Evolutionary conservation across 2,888 invertebrate species (phyloP).

Genomic region (Eledona agricola): DNA sequence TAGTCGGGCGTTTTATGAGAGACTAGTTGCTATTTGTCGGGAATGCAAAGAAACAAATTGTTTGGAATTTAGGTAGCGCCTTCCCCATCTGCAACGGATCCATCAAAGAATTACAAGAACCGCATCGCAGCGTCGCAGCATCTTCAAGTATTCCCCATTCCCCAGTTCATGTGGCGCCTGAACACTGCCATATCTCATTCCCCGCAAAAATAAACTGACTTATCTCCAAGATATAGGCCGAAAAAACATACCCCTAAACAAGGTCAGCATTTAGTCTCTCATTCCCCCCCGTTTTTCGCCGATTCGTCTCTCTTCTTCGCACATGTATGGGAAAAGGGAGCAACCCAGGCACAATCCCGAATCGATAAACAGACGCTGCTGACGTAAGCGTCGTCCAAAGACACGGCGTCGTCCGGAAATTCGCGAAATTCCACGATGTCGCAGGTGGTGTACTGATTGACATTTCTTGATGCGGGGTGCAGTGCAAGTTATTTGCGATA

Average conservation of each 20-base stretch:
- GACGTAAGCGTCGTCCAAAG: conserved; percentile 60
- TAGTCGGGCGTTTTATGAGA: no score
- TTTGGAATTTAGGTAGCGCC: no score
- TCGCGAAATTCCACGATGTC: conserved; percentile 57
- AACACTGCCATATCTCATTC: conserved; percentile 58
- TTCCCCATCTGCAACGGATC: conserved; percentile 1
- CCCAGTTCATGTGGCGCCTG: conserved; percentile 57
- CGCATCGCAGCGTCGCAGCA: conserved; percentile 8
- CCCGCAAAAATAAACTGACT: conserved; percentile 60
- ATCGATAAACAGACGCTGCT: conserved; percentile 63
- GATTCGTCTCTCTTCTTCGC: conserved; percentile 42
- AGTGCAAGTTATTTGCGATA: conserved; percentile 51
- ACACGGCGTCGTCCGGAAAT: conserved; percentile 58
- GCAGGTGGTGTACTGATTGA: conserved; percentile 63
- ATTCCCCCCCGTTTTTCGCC: conserved; percentile 31
- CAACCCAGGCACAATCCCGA: conserved; percentile 54
- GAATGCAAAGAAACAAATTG: no score
- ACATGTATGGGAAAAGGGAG: conserved; percentile 47
- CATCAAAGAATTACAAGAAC: conserved; percentile 18
- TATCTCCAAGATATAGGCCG: conserved; percentile 58
- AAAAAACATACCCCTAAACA: conserved; percentile 58
- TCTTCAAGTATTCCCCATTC: conserved; percentile 21
- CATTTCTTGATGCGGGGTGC: conserved; percentile 60
- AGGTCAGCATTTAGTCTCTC: conserved; percentile 52
- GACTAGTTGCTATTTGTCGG: no score